Evolutionary conservation across 2,113 vertebrate species (phyloP).

Genomic region (Sigmodon hispidus): DNA sequence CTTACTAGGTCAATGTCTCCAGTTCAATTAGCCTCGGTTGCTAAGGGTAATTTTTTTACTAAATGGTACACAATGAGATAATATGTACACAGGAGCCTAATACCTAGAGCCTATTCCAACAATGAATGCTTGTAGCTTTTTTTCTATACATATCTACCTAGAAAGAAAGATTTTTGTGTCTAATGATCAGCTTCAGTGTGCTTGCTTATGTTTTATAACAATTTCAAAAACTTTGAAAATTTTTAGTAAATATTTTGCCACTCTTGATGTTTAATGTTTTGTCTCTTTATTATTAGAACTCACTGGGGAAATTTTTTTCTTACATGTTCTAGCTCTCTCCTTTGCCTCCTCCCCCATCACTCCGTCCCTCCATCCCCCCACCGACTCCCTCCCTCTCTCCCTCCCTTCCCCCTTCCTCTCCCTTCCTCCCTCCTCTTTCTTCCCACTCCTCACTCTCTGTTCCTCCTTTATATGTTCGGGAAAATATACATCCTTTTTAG

Average conservation of each 20-base stretch:
- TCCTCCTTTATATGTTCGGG: not conserved
- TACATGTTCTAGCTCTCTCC: not conserved
- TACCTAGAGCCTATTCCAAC: not conserved
- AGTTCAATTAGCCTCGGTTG: not conserved
- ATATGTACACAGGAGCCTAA: not conserved
- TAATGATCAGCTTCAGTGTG: slow-evolving; percentile 2
- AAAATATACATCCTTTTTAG: slow-evolving; percentile 52
- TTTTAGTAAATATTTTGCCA: slow-evolving; percentile 70
- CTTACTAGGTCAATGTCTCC: not conserved
- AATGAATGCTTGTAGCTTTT: not conserved
- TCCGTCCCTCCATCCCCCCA: too few relatives aligned
- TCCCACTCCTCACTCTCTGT: not conserved
- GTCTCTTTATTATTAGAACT: slow-evolving; percentile 50
- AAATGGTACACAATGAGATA: not conserved
- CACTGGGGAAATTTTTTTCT: slow-evolving; percentile 39
- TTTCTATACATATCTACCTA: not conserved
- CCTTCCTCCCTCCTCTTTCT: not conserved
- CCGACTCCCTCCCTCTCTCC: too few relatives aligned
- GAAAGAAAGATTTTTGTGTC: not conserved
- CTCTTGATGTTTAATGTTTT: slow-evolving; percentile 6
- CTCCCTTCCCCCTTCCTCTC: accelerated
- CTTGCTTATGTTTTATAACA: slow-evolving; percentile 57
- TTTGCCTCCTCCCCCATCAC: accelerated
- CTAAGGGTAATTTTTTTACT: slow-evolving; percentile 1
- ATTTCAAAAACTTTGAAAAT: slow-evolving; percentile 58